A percentile compares a stretch with the other conserved stretches of the same genome.
These are phyloP conservation scores for Catocala sponsa DNA, from an alignment of 2,888 invertebrate species.

Conservation along the genomic window DNA sequence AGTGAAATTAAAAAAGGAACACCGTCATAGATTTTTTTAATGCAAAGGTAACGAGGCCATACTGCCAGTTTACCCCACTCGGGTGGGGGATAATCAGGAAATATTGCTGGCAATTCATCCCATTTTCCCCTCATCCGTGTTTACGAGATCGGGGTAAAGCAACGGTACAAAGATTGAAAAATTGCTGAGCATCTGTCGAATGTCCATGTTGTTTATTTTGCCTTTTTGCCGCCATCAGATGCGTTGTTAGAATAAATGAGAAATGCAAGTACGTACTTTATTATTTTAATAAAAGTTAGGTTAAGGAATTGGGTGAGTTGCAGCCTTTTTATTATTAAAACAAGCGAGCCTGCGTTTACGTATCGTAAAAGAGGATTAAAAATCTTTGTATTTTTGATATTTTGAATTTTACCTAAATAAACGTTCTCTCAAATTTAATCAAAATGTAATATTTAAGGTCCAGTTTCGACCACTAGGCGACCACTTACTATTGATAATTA, in stretches of 20 bases:
- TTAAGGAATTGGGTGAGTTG: too few species aligned
- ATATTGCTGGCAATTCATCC: conserved; percentile 61
- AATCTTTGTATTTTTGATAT: too few species aligned
- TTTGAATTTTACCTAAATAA: too few species aligned
- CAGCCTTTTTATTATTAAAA: too few species aligned
- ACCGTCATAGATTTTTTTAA: conserved; percentile 31
- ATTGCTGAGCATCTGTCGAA: conserved; percentile 46
- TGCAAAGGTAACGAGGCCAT: conserved; percentile 35
- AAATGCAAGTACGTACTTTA: not conserved
- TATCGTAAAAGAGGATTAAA: too few species aligned
- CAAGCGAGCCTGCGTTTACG: too few species aligned
- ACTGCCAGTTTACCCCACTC: conserved; percentile 30
- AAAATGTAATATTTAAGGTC: too few species aligned
- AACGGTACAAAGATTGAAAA: conserved; percentile 50
- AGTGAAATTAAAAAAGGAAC: conserved; percentile 23
- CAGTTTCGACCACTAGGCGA: too few species aligned
- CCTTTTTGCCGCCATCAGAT: conserved; percentile 29
- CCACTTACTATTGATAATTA: too few species aligned
- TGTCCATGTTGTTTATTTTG: conserved; percentile 37
- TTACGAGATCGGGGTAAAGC: conserved; percentile 43
- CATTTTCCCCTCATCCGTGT: conserved; percentile 45
- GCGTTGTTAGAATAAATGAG: conserved; percentile 12
- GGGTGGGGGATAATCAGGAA: conserved; percentile 55
- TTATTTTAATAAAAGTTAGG: not conserved
- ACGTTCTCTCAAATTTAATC: too few species aligned